phyloP scores from a whole-genome alignment of 2,888 invertebrate species.

The Bugulina stolonifera region DNA sequence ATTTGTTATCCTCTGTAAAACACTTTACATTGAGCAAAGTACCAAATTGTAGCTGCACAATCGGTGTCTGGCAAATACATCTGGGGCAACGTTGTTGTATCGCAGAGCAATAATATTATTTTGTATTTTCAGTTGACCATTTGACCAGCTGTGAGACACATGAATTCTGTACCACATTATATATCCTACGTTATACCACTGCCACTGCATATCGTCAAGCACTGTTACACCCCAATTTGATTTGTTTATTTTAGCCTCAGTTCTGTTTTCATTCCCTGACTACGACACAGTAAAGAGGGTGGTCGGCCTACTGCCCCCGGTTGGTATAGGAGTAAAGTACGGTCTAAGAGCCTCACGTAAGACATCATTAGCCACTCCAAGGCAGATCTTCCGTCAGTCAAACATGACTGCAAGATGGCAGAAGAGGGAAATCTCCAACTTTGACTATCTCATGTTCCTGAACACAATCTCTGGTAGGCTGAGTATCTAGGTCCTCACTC shows the following conservation, averaged over 20 bases:
- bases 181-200: too few species aligned
- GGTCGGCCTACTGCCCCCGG: slow-evolving; percentile 90
- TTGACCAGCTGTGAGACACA: too few species aligned
- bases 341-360: slow-evolving; percentile 76
- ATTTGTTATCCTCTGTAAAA: too few species aligned
- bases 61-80: too few species aligned
- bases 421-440: slow-evolving; percentile 95
- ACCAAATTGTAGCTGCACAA: too few species aligned
- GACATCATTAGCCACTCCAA: slow-evolving; percentile 96
- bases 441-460: slow-evolving; percentile 99
- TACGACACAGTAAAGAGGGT: slow-evolving; percentile 96
- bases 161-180: too few species aligned
- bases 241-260: slow-evolving; percentile 78
- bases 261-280: slow-evolving; percentile 97
- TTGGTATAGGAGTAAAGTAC: slow-evolving; percentile 98
- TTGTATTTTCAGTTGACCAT: too few species aligned
- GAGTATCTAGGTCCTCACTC: slow-evolving; percentile 49
- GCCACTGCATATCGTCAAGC: too few species aligned
- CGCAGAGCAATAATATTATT: too few species aligned
- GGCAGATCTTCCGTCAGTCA: slow-evolving; percentile 96
- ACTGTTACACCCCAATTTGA: too few species aligned
- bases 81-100: too few species aligned
- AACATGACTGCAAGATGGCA: slow-evolving; percentile 99
- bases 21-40: too few species aligned
- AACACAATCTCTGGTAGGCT: slow-evolving; percentile 92